These are phyloP conservation scores for Onychostruthus taczanowskii DNA, from an alignment of 2,113 vertebrate genomes.

Conservation along the genomic window DNA sequence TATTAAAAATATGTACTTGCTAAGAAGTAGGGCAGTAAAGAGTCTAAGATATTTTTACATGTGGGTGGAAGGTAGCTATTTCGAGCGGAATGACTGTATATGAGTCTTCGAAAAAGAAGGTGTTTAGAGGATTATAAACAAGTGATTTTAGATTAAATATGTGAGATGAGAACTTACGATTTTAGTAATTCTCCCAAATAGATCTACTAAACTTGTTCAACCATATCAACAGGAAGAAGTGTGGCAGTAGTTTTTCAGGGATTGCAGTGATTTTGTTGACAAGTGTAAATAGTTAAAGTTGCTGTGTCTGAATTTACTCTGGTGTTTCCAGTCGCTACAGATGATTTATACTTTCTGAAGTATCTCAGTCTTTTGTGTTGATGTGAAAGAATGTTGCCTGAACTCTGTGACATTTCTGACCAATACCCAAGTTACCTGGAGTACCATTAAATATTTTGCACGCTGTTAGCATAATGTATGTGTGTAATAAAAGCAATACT, in stretches of 20 bases:
- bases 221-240: neutral
- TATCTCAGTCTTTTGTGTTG: neutral
- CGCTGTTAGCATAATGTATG: neutral
- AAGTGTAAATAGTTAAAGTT: neutral
- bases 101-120: neutral
- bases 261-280: neutral
- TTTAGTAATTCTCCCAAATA: neutral
- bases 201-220: neutral
- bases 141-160: neutral
- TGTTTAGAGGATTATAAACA: neutral
- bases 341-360: neutral
- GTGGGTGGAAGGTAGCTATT: neutral
- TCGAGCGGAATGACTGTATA: neutral
- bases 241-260: neutral
- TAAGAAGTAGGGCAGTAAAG: neutral
- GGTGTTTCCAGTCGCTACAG: neutral
- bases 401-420: neutral
- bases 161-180: neutral
- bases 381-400: neutral
- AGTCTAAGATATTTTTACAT: neutral
- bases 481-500: neutral
- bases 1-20: neutral
- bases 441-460: fast-evolving
- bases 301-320: fast-evolving
- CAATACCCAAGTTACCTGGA: neutral